Percentiles rank a stretch among this genome's conserved stretches.
Conservation (phyloP, 2,113 vertebrate species). For the Fukomys damarensis region DNA sequence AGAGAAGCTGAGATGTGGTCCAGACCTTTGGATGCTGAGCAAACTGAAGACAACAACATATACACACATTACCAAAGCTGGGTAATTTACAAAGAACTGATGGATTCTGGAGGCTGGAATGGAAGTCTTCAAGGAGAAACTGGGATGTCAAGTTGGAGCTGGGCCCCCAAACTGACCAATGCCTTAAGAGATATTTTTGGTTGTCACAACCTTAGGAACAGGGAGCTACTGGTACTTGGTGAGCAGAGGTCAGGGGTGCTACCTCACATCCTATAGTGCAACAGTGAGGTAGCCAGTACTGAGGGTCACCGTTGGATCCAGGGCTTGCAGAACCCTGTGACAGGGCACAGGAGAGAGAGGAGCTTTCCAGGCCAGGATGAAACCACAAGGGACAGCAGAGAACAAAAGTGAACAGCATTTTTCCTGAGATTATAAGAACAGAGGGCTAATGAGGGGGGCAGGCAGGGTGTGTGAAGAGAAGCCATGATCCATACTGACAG, state of each 20-base stretch:
- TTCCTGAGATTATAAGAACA: neutral
- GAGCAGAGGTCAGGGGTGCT: neutral
- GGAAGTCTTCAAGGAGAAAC: neutral
- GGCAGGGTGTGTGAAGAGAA: neutral
- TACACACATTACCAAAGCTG: rapidly evolving
- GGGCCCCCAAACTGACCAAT: neutral
- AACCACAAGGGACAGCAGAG: neutral
- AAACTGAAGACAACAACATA: neutral
- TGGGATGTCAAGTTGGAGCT: neutral
- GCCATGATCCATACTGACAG: neutral
- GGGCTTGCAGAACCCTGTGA: neutral
- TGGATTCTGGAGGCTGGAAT: neutral
- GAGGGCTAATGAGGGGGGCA: neutral
- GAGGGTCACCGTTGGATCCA: rapidly evolving
- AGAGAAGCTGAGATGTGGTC: neutral
- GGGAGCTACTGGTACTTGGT: neutral
- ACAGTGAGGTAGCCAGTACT: neutral
- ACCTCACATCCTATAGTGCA: too few species aligned
- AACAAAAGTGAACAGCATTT: neutral
- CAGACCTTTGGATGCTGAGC: neutral
- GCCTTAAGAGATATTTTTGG: neutral
- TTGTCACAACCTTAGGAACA: neutral
- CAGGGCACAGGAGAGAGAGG: neutral
- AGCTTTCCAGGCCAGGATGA: neutral
- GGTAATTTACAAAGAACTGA: neutral